Evolutionary conservation across 2,888 invertebrate species (phyloP).

Genomic region (Camptogramma bilineatum): DNA sequence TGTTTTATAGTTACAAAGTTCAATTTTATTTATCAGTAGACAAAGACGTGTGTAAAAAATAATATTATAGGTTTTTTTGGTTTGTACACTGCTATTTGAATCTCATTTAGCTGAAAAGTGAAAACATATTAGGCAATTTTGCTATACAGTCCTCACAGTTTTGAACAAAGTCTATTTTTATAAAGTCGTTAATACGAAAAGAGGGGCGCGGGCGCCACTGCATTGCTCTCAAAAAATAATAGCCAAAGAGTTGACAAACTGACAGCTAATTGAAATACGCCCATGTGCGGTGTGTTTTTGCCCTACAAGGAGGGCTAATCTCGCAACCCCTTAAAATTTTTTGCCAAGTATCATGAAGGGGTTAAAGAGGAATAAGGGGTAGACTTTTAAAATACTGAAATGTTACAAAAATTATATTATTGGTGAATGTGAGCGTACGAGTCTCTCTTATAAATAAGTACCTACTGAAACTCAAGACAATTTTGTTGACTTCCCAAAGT

Average conservation of each 20-base stretch:
- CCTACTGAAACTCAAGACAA: no score
- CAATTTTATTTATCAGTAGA: no score
- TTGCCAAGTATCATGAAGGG: conserved; percentile 67
- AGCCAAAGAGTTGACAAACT: conserved; percentile 78
- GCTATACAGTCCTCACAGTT: not conserved
- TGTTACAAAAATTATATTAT: conserved; percentile 24
- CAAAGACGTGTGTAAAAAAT: no score
- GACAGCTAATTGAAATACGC: conserved; percentile 85
- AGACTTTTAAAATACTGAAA: conserved; percentile 55
- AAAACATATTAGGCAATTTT: not conserved
- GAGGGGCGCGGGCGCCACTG: conserved; percentile 41
- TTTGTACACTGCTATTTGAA: not conserved
- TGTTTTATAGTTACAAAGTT: no score
- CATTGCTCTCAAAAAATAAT: conserved; percentile 56
- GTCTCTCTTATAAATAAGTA: not conserved
- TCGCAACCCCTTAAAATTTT: conserved; percentile 67
- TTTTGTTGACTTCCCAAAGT: no score
- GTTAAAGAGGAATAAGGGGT: conserved; percentile 62
- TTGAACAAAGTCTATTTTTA: conserved; percentile 43
- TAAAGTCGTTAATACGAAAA: conserved; percentile 40
- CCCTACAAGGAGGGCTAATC: conserved; percentile 77
- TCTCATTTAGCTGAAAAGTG: not conserved
- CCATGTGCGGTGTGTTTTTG: conserved; percentile 81
- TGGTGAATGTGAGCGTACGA: not conserved
- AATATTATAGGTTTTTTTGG: no score